Base-by-base conservation (phyloP, 2,113 vertebrate genomes). In the Colistium nudipinnis region DNA sequence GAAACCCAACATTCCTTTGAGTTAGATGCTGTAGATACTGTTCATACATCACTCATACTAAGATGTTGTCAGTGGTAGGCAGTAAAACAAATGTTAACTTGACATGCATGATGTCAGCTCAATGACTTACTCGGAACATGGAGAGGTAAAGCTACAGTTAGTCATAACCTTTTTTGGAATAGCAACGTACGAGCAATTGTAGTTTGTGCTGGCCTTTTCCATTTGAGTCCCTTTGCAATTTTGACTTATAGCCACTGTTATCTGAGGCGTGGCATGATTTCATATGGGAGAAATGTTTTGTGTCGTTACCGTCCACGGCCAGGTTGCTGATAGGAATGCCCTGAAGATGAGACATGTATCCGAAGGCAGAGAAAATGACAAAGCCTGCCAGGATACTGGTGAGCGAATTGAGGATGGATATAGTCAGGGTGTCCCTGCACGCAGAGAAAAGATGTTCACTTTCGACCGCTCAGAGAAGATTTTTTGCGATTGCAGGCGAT, bases 341-440 rank as follows among this genome's bases (percentile, higher is more conserved):
- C 67, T 93, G 91, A 19, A 93, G 83, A 45, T 92, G 35, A n/a
- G 93, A 94, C 93, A 94, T 93, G 75, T 93, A 94, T 4, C 93
- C 93, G 22, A 94, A 89, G 2, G 92, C 93, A 14, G 93, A 94
- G 82, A 94, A 94, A 52, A 94, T 93, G 41, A 94, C 91, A 57
- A 94, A 94, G 1, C 93, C 93, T 41, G 93, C 84, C 41, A 94
- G 49, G 68, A 94, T 90, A 35, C 92, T 94, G 48, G 93, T 94
- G 33, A 87, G 2, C 6, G 92, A 92, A 74, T 94, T 94, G 61
- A 85, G 76, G 33, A 93, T 84, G 51, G 89, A 31, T 69, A 92
- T 93, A 3, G 75, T 74, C 66, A 94, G 76, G 3, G 93, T 92
- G 75, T 94, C 92, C 73, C 93, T 94, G 82, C 8, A 19, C n/a